phyloP scores from a whole-genome alignment of 2,888 invertebrate genomes.

The Agonum fuliginosum region DNA sequence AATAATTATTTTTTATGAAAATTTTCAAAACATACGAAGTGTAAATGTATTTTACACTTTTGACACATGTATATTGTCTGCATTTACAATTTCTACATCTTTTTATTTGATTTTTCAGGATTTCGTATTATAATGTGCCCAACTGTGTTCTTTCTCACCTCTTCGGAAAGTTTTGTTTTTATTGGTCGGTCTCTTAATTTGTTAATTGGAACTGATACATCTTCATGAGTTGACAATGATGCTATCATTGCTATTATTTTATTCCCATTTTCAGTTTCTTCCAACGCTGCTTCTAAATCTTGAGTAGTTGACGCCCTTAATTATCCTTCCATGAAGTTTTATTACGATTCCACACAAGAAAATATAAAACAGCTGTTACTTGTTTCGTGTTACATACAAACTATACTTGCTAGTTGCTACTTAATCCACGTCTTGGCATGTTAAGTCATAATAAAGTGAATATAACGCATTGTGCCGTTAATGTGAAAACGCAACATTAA shows the following conservation, averaged over 20 bases:
- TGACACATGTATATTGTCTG: neutral
- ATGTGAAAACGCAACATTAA: neutral
- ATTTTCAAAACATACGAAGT: too few relatives aligned
- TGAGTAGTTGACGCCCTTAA: neutral
- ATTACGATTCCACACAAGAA: neutral
- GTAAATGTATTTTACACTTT: neutral
- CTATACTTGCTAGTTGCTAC: neutral
- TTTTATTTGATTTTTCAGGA: neutral
- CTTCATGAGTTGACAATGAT: slow-evolving; percentile 10
- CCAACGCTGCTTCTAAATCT: slow-evolving; percentile 16
- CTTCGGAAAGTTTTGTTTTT: neutral
- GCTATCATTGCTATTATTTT: neutral
- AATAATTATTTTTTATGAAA: neutral
- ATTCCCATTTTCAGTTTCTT: neutral
- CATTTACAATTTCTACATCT: neutral
- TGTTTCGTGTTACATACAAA: too few relatives aligned
- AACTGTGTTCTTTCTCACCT: neutral
- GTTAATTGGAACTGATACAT: neutral
- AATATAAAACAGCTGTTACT: too few relatives aligned
- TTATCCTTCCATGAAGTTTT: slow-evolving; percentile 15
- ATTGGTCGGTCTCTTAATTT: neutral
- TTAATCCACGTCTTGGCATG: neutral
- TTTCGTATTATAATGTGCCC: neutral
- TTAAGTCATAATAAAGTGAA: neutral
- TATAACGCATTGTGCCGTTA: neutral